phyloP scores from a whole-genome alignment of 2,888 invertebrate species.

The Ariolimax columbianus region DNA sequence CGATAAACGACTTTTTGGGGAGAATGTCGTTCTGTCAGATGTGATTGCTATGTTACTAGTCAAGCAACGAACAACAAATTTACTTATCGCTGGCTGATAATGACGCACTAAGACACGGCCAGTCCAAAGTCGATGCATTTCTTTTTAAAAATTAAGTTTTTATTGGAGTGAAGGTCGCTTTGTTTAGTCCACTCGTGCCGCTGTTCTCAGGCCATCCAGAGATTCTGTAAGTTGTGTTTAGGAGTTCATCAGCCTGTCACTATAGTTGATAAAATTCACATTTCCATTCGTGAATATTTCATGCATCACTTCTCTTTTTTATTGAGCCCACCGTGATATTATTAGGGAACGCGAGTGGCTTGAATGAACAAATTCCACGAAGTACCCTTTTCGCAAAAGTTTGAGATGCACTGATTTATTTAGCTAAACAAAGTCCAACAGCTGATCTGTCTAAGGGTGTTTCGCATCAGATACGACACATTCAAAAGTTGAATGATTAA shows the following conservation, averaged over 20 bases:
- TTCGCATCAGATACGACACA: background rate
- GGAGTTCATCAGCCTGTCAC: too few species aligned
- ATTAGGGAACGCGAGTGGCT: too few species aligned
- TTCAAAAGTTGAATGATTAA: too few species aligned
- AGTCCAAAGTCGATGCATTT: background rate
- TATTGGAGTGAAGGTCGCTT: background rate
- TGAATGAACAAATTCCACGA: too few species aligned
- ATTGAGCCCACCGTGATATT: too few species aligned
- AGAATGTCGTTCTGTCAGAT: background rate
- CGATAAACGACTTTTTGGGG: background rate
- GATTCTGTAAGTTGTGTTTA: background rate
- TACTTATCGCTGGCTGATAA: background rate
- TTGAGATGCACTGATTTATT: background rate
- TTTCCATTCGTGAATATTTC: too few species aligned
- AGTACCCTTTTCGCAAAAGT: too few species aligned
- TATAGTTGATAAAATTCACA: too few species aligned
- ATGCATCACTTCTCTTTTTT: too few species aligned
- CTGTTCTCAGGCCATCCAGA: background rate
- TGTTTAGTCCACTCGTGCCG: background rate
- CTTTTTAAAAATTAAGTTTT: background rate
- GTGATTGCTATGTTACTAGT: background rate
- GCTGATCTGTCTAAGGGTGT: background rate
- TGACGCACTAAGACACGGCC: background rate
- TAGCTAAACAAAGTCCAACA: background rate
- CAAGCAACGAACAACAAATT: background rate